These are phyloP conservation scores for Chrosomus eos DNA, from an alignment of 2,797 vertebrate species.

Conservation along the genomic window DNA sequence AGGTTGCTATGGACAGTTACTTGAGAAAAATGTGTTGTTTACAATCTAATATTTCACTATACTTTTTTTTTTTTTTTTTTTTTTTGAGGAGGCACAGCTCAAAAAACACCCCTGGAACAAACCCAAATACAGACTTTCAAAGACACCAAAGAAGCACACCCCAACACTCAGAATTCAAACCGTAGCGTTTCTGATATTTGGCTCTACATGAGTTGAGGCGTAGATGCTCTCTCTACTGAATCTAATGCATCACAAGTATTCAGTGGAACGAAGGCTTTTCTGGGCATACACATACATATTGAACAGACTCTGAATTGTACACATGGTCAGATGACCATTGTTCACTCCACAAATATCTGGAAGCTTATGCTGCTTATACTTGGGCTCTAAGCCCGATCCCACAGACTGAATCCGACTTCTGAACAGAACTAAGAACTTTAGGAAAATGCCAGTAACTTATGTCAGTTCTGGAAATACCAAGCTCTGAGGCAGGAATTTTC, in stretches of 20 bases:
- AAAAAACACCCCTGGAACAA: background rate
- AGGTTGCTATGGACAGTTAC: background rate
- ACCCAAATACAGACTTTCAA: background rate
- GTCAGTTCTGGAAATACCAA: constrained; percentile 48
- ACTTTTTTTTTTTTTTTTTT: background rate
- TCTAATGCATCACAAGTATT: constrained; percentile 45
- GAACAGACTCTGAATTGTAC: constrained; percentile 37
- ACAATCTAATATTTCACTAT: background rate
- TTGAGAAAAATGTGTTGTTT: background rate
- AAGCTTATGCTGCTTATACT: constrained; percentile 51
- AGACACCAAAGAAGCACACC: background rate
- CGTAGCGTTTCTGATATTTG: constrained; percentile 16
- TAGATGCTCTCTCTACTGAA: constrained; percentile 30
- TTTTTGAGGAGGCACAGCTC: background rate
- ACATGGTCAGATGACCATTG: constrained; percentile 38
- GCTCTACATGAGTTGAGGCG: constrained; percentile 26
- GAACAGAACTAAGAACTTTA: constrained; percentile 39
- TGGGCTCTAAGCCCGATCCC: constrained; percentile 24
- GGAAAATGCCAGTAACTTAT: constrained; percentile 47
- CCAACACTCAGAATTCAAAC: constrained; percentile 10
- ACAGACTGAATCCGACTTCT: constrained; percentile 42
- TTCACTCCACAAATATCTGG: constrained; percentile 39
- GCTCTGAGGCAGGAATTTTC: background rate
- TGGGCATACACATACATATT: constrained; percentile 45
- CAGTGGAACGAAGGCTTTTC: constrained; percentile 35